phyloP scores from a whole-genome alignment of 1,140 invertebrate genomes.

The Drosophila tristis region DNA sequence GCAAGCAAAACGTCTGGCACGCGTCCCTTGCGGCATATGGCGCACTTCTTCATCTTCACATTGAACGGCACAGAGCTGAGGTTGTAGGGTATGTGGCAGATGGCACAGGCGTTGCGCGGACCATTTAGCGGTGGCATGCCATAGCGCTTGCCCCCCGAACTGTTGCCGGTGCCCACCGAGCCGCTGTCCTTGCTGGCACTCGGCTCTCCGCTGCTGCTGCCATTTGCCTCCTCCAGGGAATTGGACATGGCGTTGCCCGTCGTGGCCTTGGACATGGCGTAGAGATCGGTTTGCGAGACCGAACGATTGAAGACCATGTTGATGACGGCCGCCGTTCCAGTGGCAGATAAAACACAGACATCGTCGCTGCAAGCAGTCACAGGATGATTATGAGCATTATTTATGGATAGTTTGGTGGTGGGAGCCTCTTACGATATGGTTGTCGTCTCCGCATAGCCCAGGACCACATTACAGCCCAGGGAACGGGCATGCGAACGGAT shows the following conservation, averaged over 20 bases:
- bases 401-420: not conserved
- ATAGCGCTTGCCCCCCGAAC: conserved; percentile 60
- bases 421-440: conserved; percentile 90
- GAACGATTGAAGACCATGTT: conserved; percentile 86
- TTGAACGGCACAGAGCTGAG: conserved; percentile 89
- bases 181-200: conserved; percentile 56
- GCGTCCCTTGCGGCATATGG: conserved; percentile 90
- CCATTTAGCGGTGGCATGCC: conserved; percentile 50
- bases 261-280: conserved; percentile 60
- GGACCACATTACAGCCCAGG: conserved; percentile 95
- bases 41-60: conserved; percentile 87
- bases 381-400: not conserved
- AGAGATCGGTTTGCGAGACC: conserved; percentile 76
- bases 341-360: conserved; percentile 96
- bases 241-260: conserved; percentile 62
- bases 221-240: conserved; percentile 71
- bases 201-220: conserved; percentile 45
- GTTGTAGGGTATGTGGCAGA: conserved; percentile 94
- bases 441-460: conserved; percentile 95
- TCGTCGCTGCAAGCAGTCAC: conserved; percentile 90
- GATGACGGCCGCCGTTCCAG: conserved; percentile 96
- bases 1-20: conserved; percentile 96
- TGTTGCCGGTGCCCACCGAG: conserved; percentile 52
- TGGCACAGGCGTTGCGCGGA: conserved; percentile 77
- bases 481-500: conserved; percentile 95